Percentiles rank a stretch among this genome's conserved stretches.
Conservation (phyloP, 1,140 invertebrate genomes). For the Temnothorax nylanderi region DNA sequence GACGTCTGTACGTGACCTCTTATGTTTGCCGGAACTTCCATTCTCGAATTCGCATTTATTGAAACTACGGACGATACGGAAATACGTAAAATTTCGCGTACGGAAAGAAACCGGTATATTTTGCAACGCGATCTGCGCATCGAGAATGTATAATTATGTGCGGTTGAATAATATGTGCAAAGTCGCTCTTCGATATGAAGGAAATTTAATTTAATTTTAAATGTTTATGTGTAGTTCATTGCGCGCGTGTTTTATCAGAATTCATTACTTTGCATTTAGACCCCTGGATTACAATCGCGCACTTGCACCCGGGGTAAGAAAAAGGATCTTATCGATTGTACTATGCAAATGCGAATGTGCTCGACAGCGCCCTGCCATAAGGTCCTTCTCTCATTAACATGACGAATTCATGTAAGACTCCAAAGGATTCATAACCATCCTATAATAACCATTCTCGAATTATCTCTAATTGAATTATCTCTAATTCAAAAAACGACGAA, state of each 20-base stretch:
- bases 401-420: slow-evolving; percentile 25
- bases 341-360: slow-evolving; percentile 62
- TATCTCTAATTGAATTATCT: too few relatives aligned
- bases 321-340: slow-evolving; percentile 50
- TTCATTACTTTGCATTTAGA: slow-evolving; percentile 40
- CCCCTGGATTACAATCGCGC: slow-evolving; percentile 31
- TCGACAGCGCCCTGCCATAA: slow-evolving; percentile 51
- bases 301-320: slow-evolving; percentile 34
- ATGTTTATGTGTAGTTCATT: neutral
- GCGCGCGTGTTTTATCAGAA: neutral
- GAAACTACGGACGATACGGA: slow-evolving; percentile 33
- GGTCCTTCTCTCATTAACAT: slow-evolving; percentile 47
- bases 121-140: neutral
- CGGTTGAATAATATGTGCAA: slow-evolving; percentile 18
- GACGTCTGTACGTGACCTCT: slow-evolving; percentile 39
- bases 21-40: slow-evolving; percentile 53
- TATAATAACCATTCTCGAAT: slow-evolving; percentile 4
- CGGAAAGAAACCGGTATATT: neutral
- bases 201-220: slow-evolving; percentile 31
- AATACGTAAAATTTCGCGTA: slow-evolving; percentile 32
- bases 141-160: slow-evolving; percentile 17
- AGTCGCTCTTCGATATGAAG: neutral
- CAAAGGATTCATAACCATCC: slow-evolving; percentile 34
- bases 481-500: neutral
- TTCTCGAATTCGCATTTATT: slow-evolving; percentile 57